Conservation (phyloP, 1,140 invertebrate genomes). For the Heterodera schachtii region DNA sequence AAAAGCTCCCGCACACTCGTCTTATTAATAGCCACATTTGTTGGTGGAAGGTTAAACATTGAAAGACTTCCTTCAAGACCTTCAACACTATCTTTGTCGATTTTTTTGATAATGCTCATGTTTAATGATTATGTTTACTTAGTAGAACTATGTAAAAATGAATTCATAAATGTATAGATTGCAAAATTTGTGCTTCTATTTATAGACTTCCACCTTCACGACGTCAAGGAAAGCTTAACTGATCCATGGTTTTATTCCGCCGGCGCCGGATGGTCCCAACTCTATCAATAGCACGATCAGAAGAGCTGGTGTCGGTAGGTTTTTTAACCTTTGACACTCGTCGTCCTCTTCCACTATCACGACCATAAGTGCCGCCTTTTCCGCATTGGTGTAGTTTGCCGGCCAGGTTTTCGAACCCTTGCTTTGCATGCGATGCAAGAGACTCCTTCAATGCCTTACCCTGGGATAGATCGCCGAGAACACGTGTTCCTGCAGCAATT, state of each 20-base stretch:
- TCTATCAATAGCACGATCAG: background rate
- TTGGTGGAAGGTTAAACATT: background rate
- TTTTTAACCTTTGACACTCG: background rate
- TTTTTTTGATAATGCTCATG: conserved; percentile 15
- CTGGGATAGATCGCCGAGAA: no score
- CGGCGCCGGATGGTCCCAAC: background rate
- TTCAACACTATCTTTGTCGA: conserved; percentile 18
- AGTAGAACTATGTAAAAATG: no score
- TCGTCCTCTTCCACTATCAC: background rate
- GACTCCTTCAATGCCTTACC: no score
- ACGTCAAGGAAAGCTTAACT: background rate
- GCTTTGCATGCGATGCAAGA: background rate
- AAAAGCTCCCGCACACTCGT: conserved; percentile 6
- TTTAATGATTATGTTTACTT: background rate
- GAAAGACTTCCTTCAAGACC: conserved; percentile 16
- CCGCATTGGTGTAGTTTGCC: conserved; percentile 13
- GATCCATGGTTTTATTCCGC: background rate
- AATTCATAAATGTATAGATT: no score
- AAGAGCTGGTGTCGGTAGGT: no score
- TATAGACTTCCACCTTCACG: background rate
- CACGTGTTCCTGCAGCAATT: no score
- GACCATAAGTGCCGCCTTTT: background rate
- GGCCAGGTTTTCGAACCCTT: conserved; percentile 4
- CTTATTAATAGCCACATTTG: conserved; percentile 14
- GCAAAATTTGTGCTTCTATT: background rate